A percentile compares a stretch with the other conserved stretches of the same genome.
Conservation (phyloP, 2,888 invertebrate genomes). For the Celastrina argiolus region DNA sequence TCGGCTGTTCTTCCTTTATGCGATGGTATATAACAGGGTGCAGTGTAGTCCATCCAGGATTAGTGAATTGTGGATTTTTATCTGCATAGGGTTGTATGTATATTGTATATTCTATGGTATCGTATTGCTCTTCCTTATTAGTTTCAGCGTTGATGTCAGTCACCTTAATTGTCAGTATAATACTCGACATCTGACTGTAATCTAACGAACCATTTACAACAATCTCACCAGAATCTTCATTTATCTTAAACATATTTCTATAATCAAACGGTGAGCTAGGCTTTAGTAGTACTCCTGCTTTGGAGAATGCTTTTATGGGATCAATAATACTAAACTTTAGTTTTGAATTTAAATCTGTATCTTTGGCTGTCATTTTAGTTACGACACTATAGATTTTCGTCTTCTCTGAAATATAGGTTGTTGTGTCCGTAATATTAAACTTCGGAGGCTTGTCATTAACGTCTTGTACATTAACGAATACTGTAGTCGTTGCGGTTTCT, state of each 20-base stretch:
- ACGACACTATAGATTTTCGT: slow-evolving; percentile 80
- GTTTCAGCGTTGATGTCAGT: slow-evolving; percentile 83
- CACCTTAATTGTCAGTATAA: slow-evolving; percentile 85
- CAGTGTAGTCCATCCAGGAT: slow-evolving; percentile 84
- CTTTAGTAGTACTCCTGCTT: slow-evolving; percentile 84
- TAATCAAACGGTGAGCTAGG: slow-evolving; percentile 80
- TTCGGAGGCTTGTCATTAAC: slow-evolving; percentile 90
- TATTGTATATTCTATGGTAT: slow-evolving; percentile 83
- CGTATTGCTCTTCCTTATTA: slow-evolving; percentile 80
- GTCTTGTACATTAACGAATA: slow-evolving; percentile 83
- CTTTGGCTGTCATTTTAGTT: slow-evolving; percentile 81
- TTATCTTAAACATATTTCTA: slow-evolving; percentile 82
- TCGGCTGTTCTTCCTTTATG: slow-evolving; percentile 86
- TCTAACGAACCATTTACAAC: slow-evolving; percentile 82
- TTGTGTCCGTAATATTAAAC: slow-evolving; percentile 81
- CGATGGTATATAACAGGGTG: slow-evolving; percentile 82
- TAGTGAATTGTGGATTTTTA: slow-evolving; percentile 85
- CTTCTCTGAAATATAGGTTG: slow-evolving; percentile 85
- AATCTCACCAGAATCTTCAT: slow-evolving; percentile 83
- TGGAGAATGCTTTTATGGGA: slow-evolving; percentile 83
- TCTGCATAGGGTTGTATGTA: slow-evolving; percentile 88
- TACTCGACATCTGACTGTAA: slow-evolving; percentile 85
- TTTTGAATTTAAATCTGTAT: slow-evolving; percentile 83
- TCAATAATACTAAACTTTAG: slow-evolving; percentile 83
- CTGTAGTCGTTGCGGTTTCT: slow-evolving; percentile 87